Base-by-base conservation (phyloP, 2,888 invertebrate genomes). In the Ctenicera cuprea region DNA sequence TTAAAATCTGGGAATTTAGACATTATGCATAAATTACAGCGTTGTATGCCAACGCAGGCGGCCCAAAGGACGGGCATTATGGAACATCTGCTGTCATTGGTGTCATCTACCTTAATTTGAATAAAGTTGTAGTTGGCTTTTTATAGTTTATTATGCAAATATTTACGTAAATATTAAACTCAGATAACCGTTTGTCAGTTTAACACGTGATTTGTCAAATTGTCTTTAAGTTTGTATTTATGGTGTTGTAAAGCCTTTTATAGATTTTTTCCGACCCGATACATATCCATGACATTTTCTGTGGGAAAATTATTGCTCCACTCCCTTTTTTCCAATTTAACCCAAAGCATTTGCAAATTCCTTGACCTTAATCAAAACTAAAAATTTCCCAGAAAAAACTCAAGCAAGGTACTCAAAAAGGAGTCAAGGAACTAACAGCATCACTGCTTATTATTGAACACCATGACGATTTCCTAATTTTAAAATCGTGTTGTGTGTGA, bases 181-280 rank as follows among this genome's bases (percentile, higher is more conserved):
- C 54, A 64, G 67, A 77, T 75, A 73, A 75, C 62, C 73, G 66
- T 75, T 77, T 73, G 75, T 75, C 75, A 75, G 70, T 70, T 75
- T 77, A 75, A 73, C 77, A 76, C 74, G 45, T 63, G 54, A 71
- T 71, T 71, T 71, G 65, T 71, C 71, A 64, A 57, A 30, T 22
- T 52, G 48, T 62, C 62, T 30, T 48, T 14, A 18, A 48, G 18
- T 18, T 48, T 41, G 41, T 50, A 50, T 50, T 50, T 50, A 50
- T 50, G 26, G 50, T 50, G 14, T 14, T 43, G 43, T 43, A 14
- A 43, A 43, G 43, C 11, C 7, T 43, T 16, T 43, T 43, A 43
- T 43, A 43, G 43, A 43, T 43, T 43, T 43, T 41, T n/a, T 12
- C 2, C 7, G n/a, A n/a, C n/a, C n/a, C n/a, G 7, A 5, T 43